Conservation (phyloP, 1,140 invertebrate genomes). For the Solenopsis fugax region DNA sequence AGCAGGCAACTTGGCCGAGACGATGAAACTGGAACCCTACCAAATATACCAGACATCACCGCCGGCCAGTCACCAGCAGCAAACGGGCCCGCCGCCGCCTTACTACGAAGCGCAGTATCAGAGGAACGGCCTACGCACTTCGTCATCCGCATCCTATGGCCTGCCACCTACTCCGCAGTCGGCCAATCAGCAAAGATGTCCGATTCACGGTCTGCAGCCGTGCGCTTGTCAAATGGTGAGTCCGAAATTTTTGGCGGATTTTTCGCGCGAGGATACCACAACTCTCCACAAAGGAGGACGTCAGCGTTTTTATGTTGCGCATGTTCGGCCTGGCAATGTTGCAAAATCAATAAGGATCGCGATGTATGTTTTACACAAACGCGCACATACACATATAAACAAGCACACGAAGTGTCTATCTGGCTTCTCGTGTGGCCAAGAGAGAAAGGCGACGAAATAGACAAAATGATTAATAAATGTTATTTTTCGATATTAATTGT, state of each 20-base stretch:
- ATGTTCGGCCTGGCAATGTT: slow-evolving; percentile 61
- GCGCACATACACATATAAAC: background rate
- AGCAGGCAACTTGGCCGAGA: slow-evolving; percentile 94
- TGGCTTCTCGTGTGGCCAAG: background rate
- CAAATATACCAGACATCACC: slow-evolving; percentile 86
- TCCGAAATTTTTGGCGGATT: slow-evolving; percentile 53
- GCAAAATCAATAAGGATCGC: slow-evolving; percentile 58
- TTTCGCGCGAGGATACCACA: slow-evolving; percentile 33
- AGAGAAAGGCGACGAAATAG: background rate
- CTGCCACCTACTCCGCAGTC: slow-evolving; percentile 84
- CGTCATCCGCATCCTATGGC: slow-evolving; percentile 85
- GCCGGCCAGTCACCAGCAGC: slow-evolving; percentile 86
- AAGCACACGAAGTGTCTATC: background rate
- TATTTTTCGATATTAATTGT: background rate
- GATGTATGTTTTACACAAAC: slow-evolving; percentile 46
- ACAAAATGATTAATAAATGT: background rate
- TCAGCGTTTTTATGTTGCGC: slow-evolving; percentile 59
- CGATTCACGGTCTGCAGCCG: slow-evolving; percentile 89
- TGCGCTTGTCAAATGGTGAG: slow-evolving; percentile 88
- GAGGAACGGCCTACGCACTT: slow-evolving; percentile 84
- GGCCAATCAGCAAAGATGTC: slow-evolving; percentile 87
- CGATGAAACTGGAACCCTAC: slow-evolving; percentile 92
- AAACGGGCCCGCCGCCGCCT: slow-evolving; percentile 86
- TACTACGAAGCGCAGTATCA: slow-evolving; percentile 85
- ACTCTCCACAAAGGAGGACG: slow-evolving; percentile 48